Conservation (phyloP, 1,140 invertebrate species). For the Linepithema humile region DNA sequence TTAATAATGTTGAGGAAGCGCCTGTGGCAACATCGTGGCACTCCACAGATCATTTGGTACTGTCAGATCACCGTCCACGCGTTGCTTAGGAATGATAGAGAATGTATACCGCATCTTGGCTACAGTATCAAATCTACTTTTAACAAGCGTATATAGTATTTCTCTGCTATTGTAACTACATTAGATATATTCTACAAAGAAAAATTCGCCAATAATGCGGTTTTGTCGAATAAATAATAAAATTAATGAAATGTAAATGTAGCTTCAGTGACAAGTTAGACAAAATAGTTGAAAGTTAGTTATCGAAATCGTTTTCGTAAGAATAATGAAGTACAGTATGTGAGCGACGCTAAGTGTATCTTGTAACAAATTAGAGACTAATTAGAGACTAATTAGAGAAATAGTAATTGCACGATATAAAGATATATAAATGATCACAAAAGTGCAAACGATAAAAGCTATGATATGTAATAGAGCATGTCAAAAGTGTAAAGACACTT, state of each 20-base stretch:
- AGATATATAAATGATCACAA: not conserved
- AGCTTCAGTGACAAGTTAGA: too few relatives aligned
- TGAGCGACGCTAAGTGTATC: not conserved
- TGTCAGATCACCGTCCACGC: slow-evolving; percentile 39
- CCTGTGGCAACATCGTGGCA: not conserved
- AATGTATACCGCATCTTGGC: slow-evolving; percentile 41
- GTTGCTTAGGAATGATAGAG: slow-evolving; percentile 37
- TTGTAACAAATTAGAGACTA: slow-evolving; percentile 5
- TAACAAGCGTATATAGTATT: slow-evolving; percentile 44
- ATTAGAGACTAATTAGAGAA: not conserved
- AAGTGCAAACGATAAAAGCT: not conserved
- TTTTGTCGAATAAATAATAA: slow-evolving; percentile 7
- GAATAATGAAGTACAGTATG: not conserved
- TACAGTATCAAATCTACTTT: slow-evolving; percentile 76
- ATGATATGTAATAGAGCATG: not conserved
- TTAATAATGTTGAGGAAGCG: not conserved
- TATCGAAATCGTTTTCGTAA: too few relatives aligned
- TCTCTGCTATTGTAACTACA: slow-evolving; percentile 32
- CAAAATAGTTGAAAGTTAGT: too few relatives aligned
- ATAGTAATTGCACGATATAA: not conserved
- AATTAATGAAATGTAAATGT: too few relatives aligned
- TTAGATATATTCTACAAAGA: slow-evolving; percentile 59
- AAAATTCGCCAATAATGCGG: slow-evolving; percentile 6
- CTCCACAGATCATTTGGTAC: not conserved
- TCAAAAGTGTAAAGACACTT: not conserved